Base-by-base conservation (phyloP, 2,888 invertebrate species). In the Eupeodes latifasciatus region DNA sequence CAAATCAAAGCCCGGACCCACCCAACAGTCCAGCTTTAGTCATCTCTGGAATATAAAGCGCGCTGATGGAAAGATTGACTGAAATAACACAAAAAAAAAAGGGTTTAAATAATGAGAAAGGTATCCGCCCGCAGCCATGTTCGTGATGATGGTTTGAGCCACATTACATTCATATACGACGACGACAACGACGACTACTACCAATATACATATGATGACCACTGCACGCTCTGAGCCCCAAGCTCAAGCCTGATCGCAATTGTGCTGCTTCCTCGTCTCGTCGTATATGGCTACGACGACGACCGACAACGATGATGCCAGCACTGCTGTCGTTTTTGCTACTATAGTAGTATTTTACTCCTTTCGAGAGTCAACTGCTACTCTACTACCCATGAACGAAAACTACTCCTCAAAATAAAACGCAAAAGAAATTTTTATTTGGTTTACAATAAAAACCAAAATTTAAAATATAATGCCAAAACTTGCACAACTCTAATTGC, bases 71-170 rank as follows among this genome's bases (percentile, higher is more conserved):
- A 57, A 69, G 71, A 71, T 81, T 78, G 74, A 75, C 77, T 55
- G 16, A 16, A 3, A 2, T 4, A 66, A 4, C 67, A 55, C 19
- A 82, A 59, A 72, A 81, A 72, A 81, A 74, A 74, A 79, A 79
- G 40, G 16, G 53, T 75, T 64, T 75, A 67, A 87, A 80, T 80
- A 83, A 83, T 83, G 57, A 79, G 87, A 87, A 83, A 87, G 87
- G 87, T 87, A 80, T 80, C 83, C 83, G 87, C 87, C 87, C 87
- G 87, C 87, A 87, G 87, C 72, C 53, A 80, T 83, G 72, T 83
- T 87, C 87, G 87, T 87, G 87, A 83, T 87, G 87, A 87, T 87
- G 79, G 72, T 78, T 75, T 53, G 67, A 59, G 86, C 79, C 83
- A 66, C 53, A 72, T 62, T 59, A 59, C 59, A 62, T 59, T 51